Conservation (phyloP, 2,888 invertebrate genomes). For the Neocrepidodera transversa region DNA sequence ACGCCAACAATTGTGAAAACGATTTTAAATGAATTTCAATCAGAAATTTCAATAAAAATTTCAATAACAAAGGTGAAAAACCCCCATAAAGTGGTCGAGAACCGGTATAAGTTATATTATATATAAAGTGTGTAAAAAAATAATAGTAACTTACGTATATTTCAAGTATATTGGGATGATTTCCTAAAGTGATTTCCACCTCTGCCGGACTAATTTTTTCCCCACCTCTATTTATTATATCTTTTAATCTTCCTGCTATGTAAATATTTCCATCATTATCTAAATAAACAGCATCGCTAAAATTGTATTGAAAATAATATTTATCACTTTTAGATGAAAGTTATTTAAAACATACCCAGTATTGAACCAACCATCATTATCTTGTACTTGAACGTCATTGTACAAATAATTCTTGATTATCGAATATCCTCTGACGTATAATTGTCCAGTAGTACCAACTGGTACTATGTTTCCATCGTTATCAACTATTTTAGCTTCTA, state of each 20-base stretch:
- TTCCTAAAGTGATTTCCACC: conserved; percentile 77
- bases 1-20: too few relatives aligned
- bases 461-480: conserved; percentile 70
- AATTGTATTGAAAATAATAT: conserved; percentile 7
- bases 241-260: conserved; percentile 77
- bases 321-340: too few relatives aligned
- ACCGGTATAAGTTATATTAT: too few relatives aligned
- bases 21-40: too few relatives aligned
- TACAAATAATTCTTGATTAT: conserved; percentile 87
- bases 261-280: conserved; percentile 73
- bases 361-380: conserved; percentile 76
- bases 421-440: conserved; percentile 77
- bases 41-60: too few relatives aligned
- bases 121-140: background rate
- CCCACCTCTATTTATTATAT: conserved; percentile 81
- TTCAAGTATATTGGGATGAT: conserved; percentile 76
- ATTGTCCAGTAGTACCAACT: conserved; percentile 75
- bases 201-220: conserved; percentile 87
- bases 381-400: conserved; percentile 71
- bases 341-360: conserved; percentile 76
- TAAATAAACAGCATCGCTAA: conserved; percentile 74
- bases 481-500: conserved; percentile 73
- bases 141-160: conserved; percentile 65
- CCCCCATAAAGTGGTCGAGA: too few relatives aligned
- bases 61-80: too few relatives aligned